A percentile compares a stretch with the other conserved stretches of the same genome.
Evolutionary conservation across 2,113 vertebrate genomes (phyloP).

Genomic region (Callorhinus ursinus): DNA sequence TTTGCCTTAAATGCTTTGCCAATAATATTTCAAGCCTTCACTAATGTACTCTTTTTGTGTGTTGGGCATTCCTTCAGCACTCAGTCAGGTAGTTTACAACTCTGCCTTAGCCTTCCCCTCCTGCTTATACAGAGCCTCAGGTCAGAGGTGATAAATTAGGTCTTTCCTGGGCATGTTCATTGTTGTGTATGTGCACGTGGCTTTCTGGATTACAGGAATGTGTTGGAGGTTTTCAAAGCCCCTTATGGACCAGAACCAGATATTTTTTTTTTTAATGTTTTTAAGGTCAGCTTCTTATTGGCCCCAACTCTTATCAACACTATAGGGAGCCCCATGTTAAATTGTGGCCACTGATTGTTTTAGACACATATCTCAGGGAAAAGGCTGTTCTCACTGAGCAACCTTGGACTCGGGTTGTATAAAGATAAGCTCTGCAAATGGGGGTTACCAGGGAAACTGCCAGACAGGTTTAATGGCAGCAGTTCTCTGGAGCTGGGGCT

Average conservation of each 20-base stretch:
- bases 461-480: neutral
- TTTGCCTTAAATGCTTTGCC: neutral
- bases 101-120: neutral
- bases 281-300: neutral
- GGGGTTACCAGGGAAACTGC: neutral
- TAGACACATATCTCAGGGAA: neutral
- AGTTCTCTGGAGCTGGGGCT: neutral
- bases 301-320: neutral
- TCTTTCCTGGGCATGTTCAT: neutral
- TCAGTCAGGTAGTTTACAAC: neutral
- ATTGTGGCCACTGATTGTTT: neutral
- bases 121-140: neutral
- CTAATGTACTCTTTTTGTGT: neutral
- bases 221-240: neutral
- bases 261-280: neutral
- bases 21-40: neutral
- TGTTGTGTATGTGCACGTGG: neutral
- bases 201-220: neutral
- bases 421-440: neutral
- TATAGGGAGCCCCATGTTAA: neutral
- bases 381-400: neutral
- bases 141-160: neutral
- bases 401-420: neutral
- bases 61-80: neutral
- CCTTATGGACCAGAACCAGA: neutral